Evolutionary conservation across 2,888 invertebrate species (phyloP), one percentile per base, ranked within the genome.

Genomic region (Apamea anceps): DNA sequence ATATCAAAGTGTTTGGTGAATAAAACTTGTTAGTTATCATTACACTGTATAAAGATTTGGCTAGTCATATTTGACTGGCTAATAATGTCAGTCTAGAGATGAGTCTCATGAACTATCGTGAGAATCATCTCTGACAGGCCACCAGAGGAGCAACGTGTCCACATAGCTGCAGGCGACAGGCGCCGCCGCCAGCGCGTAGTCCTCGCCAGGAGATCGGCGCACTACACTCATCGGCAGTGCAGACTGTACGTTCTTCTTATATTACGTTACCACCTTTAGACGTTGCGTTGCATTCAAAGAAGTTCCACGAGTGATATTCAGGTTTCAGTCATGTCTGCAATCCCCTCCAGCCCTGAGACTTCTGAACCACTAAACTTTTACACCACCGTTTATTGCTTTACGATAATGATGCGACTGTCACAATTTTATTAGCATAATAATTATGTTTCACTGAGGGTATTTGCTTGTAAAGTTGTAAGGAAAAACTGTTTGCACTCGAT

Each of bases 381-480:
- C n/a, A 28, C 42, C 25, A 51, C 48, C 18, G 45, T 32, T 25
- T 21, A 18, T 48, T 62, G 21, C 32, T n/a, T 21, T 42, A 63
- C 57, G 18, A 51, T 28, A 28, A 18, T 28, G 18, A 32, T 37
- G 32, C n/a, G 15, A 57, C 13, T 28, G 57, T 48, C 48, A 79
- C 79, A 48, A 42, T 32, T 37, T 28, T n/a, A 32, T 42, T 37
- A 65, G n/a, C n/a, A n/a, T 72, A 18, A n/a, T 48, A 60, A 60
- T 37, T 65, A 2, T 66, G 8, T 57, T 57, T 80, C 66, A 74
- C 79, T 79, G 42, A 54, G 72, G 54, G 15, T 21, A 57, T 57
- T 60, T 51, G 37, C 7, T 60, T 60, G 8, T 21, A n/a, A 18
- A 13, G 45, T 60, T 60, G 6, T 21, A n/a, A 18, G 18, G 45